phyloP scores from a whole-genome alignment of 53 echinoderm and acorn worm species.

The Echinarachnius parma region DNA sequence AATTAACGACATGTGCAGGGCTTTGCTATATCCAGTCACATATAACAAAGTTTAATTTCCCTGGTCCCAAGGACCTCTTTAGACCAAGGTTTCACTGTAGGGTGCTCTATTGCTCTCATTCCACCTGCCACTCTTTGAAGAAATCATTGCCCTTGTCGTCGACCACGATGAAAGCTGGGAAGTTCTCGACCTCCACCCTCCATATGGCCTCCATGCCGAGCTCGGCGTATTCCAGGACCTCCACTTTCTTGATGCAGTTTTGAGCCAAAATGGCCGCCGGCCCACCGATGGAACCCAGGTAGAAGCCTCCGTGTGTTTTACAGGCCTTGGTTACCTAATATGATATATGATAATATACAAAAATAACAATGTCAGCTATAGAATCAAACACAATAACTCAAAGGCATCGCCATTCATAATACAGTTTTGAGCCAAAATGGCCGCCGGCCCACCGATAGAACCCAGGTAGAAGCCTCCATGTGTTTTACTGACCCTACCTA shows the following conservation, averaged over 20 bases:
- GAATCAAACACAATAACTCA: too few relatives aligned
- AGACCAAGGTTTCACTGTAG: too few relatives aligned
- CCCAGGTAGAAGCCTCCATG: conserved; percentile 91
- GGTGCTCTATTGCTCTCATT: too few relatives aligned
- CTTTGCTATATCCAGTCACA: too few relatives aligned
- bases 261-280: conserved; percentile 98
- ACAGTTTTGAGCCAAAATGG: conserved; percentile 88
- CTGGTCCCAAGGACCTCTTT: too few relatives aligned
- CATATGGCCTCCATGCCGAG: conserved; percentile 98
- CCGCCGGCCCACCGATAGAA: conserved; percentile 86
- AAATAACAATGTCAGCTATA: too few relatives aligned
- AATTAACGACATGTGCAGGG: too few relatives aligned
- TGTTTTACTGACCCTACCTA: too few relatives aligned
- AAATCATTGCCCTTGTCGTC: conserved; percentile 99
- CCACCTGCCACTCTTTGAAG: conserved; percentile 97
- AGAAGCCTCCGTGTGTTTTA: conserved; percentile 94
- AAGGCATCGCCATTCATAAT: conserved; percentile 86
- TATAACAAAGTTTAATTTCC: too few relatives aligned
- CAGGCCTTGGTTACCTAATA: conserved; percentile 89
- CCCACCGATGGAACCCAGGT: conserved; percentile 95
- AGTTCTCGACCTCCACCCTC: conserved; percentile 79
- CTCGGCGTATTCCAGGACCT: conserved; percentile 88
- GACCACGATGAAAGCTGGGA: conserved; percentile 98
- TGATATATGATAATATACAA: not conserved
- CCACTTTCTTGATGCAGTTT: conserved; percentile 98